A percentile compares a stretch with the other conserved stretches of the same genome.
phyloP scores from a whole-genome alignment of 2,888 invertebrate genomes.

The Epinotia ramella region DNA sequence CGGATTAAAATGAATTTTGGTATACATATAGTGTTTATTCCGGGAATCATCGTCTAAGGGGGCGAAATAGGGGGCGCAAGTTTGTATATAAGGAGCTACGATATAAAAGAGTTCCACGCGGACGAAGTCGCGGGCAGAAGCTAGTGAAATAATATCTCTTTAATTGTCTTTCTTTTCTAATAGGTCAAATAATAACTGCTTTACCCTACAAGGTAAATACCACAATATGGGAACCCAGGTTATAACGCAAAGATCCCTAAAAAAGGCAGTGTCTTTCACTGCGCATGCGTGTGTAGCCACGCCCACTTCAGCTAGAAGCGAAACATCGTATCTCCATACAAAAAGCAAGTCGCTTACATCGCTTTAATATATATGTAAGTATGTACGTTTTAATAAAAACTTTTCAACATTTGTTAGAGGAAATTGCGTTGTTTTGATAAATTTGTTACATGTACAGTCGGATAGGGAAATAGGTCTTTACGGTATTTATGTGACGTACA shows the following conservation, averaged over 20 bases:
- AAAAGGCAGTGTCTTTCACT: constrained; percentile 22
- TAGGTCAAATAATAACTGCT: too few species aligned
- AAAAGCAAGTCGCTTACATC: neutral
- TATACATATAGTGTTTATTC: too few species aligned
- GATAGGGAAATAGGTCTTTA: neutral
- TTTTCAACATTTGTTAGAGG: constrained; percentile 20
- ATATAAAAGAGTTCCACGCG: too few species aligned
- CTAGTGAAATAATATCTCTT: too few species aligned
- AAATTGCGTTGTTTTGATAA: constrained; percentile 28
- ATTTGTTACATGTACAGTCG: neutral
- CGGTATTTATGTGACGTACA: neutral
- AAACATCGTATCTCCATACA: neutral
- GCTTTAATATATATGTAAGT: neutral
- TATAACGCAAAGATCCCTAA: constrained; percentile 15
- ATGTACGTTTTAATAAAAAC: constrained; percentile 12
- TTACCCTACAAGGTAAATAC: too few species aligned
- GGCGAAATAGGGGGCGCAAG: too few species aligned
- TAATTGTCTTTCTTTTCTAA: too few species aligned
- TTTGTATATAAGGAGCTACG: too few species aligned
- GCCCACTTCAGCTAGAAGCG: neutral
- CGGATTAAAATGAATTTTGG: too few species aligned
- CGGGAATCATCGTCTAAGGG: too few species aligned
- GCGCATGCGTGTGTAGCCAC: constrained; percentile 17
- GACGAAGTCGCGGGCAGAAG: too few species aligned
- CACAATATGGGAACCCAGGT: neutral